Base-by-base conservation (phyloP, 2,797 vertebrate genomes). In the Salmo trutta region DNA sequence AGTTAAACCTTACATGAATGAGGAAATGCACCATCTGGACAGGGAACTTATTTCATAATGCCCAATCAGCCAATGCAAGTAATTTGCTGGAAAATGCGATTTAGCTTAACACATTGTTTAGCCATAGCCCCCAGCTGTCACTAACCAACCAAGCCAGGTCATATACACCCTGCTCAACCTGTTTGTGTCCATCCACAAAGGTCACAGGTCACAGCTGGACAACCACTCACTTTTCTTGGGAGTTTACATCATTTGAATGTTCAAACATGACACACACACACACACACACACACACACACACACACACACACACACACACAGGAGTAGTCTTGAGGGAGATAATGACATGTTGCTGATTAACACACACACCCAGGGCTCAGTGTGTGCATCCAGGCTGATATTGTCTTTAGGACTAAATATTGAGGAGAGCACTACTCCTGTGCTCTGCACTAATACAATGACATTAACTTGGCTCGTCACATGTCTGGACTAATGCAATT, bases 61-160 rank as follows among this genome's bases (percentile, higher is more conserved):
- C 70, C 41, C 70, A 71, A 52, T 24, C 69, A 2, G 8, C 33
- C 19, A 4, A 17, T 71, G 21, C 7, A 36, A 12, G 36, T 24
- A 0, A 17, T 56, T 73, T 73, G 27, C 3, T 4, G 19, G 3
- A 36, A 36, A 21, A 3, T 36, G 33, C 3, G 0, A 8, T n/a
- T 41, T 67, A 16, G 65, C 8, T 83, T 81, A 76, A 54, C 21
- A 75, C 75, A 80, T 70, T 77, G 72, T 77, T 77, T 54, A 7
- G 54, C 15, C 77, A 82, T 73, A 41, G 76, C 71, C 64, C 52
- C 74, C 86, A 90, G 82, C 85, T 89, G 85, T 82, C 59, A 41
- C 8, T 10, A 47, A 47, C 41, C 41, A 47, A 47, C 68, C 64
- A 68, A 21, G 47, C 68, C 51, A 79, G 71, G 64, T 70, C 31